A percentile compares a stretch with the other conserved stretches of the same genome.
Conservation (phyloP, 2,797 vertebrate species). For the Toxotes lorentzi region DNA sequence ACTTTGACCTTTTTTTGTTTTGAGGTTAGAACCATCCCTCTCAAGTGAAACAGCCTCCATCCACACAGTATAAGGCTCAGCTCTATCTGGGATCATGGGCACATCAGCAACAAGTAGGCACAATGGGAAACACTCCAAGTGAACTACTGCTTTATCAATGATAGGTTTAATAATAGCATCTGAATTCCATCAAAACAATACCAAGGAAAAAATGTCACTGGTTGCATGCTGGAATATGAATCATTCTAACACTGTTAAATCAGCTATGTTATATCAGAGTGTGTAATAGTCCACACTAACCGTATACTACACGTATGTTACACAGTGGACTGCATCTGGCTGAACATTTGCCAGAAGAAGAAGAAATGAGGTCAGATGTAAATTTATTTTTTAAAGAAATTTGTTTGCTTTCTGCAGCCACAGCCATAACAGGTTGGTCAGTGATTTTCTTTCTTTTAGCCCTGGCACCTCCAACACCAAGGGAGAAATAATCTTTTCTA, state of each 20-base stretch:
- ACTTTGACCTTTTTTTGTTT: slow-evolving; percentile 57
- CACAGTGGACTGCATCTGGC: background rate
- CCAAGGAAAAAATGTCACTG: background rate
- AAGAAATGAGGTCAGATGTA: background rate
- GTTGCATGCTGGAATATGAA: no score
- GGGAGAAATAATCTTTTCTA: background rate
- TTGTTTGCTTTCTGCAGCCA: background rate
- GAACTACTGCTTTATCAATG: slow-evolving; percentile 1
- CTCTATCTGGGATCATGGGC: slow-evolving; percentile 4
- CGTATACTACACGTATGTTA: no score
- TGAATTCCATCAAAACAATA: background rate
- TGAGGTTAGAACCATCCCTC: slow-evolving; percentile 6
- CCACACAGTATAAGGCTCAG: slow-evolving; percentile 9
- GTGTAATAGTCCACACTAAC: no score
- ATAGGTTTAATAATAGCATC: background rate
- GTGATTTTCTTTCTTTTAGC: background rate
- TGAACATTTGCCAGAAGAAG: background rate
- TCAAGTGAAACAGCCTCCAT: slow-evolving; percentile 45
- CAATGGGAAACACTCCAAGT: slow-evolving; percentile 2
- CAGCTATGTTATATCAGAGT: background rate
- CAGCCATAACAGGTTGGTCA: background rate
- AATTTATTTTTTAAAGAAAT: background rate
- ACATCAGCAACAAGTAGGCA: slow-evolving; percentile 34
- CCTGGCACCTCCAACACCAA: background rate
- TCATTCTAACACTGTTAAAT: background rate